A percentile compares a stretch with the other conserved stretches of the same genome.
phyloP scores from a whole-genome alignment of 2,113 vertebrate species.

The Puma concolor region DNA sequence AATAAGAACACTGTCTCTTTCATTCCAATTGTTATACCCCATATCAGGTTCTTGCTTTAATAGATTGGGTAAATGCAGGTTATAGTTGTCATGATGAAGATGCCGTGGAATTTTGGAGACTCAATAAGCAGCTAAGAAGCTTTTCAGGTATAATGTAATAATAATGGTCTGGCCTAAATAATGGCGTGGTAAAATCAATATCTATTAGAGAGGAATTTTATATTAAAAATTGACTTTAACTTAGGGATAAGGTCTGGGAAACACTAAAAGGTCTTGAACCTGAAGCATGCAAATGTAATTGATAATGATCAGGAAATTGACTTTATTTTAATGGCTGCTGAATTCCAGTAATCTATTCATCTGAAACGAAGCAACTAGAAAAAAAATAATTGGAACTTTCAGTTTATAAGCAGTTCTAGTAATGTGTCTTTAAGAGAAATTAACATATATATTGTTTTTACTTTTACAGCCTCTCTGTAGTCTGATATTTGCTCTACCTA shows the following conservation, averaged over 20 bases:
- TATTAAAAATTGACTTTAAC: slow-evolving; percentile 55
- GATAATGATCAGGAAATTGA: slow-evolving; percentile 66
- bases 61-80: background rate
- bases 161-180: slow-evolving; percentile 15
- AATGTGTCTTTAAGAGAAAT: background rate
- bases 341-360: slow-evolving; percentile 62
- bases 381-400: slow-evolving; percentile 37
- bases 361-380: background rate
- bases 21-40: background rate
- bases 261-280: background rate
- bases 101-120: background rate
- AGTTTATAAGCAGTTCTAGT: background rate
- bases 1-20: background rate
- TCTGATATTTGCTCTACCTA: background rate
- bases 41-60: background rate
- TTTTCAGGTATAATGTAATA: background rate
- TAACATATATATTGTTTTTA: background rate
- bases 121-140: background rate
- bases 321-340: slow-evolving; percentile 20
- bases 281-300: slow-evolving; percentile 28
- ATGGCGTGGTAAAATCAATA: slow-evolving; percentile 39
- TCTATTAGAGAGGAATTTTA: background rate
- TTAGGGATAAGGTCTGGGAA: background rate
- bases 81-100: background rate
- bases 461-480: background rate